Conservation (phyloP, 2,888 invertebrate species). For the Acrobeloides nanus region DNA sequence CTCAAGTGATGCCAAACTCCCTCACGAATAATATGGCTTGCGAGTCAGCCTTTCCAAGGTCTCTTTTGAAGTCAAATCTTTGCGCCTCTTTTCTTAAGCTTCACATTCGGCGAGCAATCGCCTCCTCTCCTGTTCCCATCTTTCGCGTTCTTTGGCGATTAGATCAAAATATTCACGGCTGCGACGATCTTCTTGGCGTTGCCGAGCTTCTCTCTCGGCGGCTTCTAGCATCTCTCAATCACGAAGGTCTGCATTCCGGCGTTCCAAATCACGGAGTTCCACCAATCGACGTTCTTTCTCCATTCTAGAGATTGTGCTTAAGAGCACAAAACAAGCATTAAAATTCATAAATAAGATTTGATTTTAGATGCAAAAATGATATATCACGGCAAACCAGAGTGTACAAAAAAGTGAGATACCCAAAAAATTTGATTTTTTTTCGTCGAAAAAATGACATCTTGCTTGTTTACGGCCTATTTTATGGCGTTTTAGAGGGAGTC, state of each 20-base stretch:
- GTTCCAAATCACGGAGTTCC: slow-evolving; percentile 38
- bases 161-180: slow-evolving; percentile 42
- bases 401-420: no score
- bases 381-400: no score
- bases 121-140: slow-evolving; percentile 39
- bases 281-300: slow-evolving; percentile 39
- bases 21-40: slow-evolving; percentile 41
- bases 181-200: slow-evolving; percentile 39
- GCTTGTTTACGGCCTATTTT: no score
- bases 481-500: no score
- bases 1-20: slow-evolving; percentile 27
- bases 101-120: slow-evolving; percentile 40
- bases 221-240: slow-evolving; percentile 44
- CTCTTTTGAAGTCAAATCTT: slow-evolving; percentile 33
- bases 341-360: no score
- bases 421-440: no score
- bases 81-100: slow-evolving; percentile 23
- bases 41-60: slow-evolving; percentile 43
- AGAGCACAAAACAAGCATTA: slow-evolving; percentile 11
- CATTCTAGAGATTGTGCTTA: slow-evolving; percentile 18
- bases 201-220: slow-evolving; percentile 37
- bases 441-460: no score
- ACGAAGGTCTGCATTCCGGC: slow-evolving; percentile 41
- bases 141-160: slow-evolving; percentile 40
- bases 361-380: no score